These are phyloP conservation scores for Drosophila varians DNA, from an alignment of 1,140 invertebrate species.

Conservation along the genomic window DNA sequence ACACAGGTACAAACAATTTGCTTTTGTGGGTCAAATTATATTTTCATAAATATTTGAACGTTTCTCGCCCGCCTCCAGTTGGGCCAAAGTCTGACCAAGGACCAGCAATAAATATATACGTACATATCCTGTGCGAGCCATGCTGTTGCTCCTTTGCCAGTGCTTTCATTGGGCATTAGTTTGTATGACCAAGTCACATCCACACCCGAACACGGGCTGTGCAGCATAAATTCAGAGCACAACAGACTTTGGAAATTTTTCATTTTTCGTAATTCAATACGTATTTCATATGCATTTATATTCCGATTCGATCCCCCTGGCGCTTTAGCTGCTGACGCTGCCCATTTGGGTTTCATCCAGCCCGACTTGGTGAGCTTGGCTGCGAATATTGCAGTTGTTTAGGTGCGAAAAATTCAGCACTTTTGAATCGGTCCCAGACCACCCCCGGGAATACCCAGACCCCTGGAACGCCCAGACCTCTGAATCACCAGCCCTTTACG, in stretches of 20 bases:
- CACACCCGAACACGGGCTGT: background rate
- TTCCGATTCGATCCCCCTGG: constrained; percentile 27
- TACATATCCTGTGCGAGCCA: background rate
- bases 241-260: constrained; percentile 34
- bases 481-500: constrained; percentile 36
- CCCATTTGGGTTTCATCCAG: constrained; percentile 14
- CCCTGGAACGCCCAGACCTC: background rate
- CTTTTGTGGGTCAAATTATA: constrained; percentile 67
- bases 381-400: constrained; percentile 63
- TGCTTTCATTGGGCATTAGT: constrained; percentile 43
- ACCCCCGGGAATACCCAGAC: constrained; percentile 2
- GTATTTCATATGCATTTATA: constrained; percentile 43
- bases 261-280: constrained; percentile 69
- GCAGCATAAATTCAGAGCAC: constrained; percentile 9
- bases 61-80: constrained; percentile 16
- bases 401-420: constrained; percentile 54
- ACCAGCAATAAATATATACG: background rate
- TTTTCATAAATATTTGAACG: constrained; percentile 80
- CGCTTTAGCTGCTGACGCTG: constrained; percentile 56
- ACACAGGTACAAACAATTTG: constrained; percentile 31
- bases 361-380: constrained; percentile 1
- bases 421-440: background rate
- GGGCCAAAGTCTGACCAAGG: constrained; percentile 7
- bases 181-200: constrained; percentile 3
- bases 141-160: constrained; percentile 65